Conservation (phyloP, 2,113 vertebrate species). For the Grammomys surdaster region DNA sequence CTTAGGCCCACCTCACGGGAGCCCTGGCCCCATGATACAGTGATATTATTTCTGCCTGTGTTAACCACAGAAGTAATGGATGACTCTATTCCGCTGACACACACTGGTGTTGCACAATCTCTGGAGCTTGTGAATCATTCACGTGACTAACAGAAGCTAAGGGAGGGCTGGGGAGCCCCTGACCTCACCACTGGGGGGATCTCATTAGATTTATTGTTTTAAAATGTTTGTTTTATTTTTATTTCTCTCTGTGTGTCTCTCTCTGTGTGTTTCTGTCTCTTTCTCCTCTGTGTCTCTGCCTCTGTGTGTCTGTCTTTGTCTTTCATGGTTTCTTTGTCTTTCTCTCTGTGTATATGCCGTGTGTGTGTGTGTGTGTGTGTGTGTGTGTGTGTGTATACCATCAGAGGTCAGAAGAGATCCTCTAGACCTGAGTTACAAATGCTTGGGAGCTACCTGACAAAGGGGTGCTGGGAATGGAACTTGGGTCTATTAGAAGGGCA, state of each 20-base stretch:
- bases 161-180: background rate
- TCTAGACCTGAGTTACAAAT: background rate
- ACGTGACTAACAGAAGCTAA: background rate
- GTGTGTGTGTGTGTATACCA: no score
- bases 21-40: no score
- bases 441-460: background rate
- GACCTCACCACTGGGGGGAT: background rate
- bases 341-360: background rate
- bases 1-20: rapidly evolving
- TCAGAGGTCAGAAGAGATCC: background rate
- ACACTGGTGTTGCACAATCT: background rate
- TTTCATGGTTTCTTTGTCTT: background rate
- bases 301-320: background rate
- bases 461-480: no score
- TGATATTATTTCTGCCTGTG: background rate
- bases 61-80: no score
- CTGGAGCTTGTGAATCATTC: background rate
- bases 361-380: no score
- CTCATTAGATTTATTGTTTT: background rate
- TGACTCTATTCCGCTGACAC: no score
- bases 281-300: background rate
- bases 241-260: background rate
- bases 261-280: background rate
- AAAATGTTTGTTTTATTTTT: background rate
- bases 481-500: background rate